Conservation (phyloP, 2,888 invertebrate species). For the Drosophila recens region DNA sequence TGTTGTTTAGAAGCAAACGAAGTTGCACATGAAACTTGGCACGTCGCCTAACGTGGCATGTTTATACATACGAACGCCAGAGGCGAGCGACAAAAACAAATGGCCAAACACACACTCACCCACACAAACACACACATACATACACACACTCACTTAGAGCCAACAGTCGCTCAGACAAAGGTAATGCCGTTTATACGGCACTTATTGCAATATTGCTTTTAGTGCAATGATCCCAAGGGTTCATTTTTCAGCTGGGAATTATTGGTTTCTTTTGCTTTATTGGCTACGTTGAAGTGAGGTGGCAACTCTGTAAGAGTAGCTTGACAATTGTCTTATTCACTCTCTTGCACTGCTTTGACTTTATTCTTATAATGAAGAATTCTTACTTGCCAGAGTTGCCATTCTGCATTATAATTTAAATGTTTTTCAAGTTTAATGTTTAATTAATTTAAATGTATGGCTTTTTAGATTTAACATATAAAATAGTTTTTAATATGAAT, state of each 20-base stretch:
- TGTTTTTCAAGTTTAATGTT: not conserved
- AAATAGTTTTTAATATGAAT: no score
- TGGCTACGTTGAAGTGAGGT: not conserved
- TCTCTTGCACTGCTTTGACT: not conserved
- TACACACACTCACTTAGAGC: conserved; percentile 1
- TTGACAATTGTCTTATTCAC: not conserved
- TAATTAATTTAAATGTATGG: no score
- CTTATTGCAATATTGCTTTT: conserved; percentile 26
- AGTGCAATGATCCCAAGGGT: not conserved
- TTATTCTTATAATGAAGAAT: not conserved
- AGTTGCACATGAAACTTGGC: conserved; percentile 75
- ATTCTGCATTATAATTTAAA: not conserved
- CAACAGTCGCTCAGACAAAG: conserved; percentile 5
- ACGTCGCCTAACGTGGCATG: conserved; percentile 78
- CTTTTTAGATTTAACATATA: no score
- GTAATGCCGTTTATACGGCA: conserved; percentile 44
- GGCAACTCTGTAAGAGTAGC: not conserved
- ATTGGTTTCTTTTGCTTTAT: conserved; percentile 1
- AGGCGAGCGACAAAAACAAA: conserved; percentile 70
- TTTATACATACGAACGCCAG: conserved; percentile 59
- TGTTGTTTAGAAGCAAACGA: conserved; percentile 53
- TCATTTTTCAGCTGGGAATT: not conserved
- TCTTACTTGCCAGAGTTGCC: not conserved
- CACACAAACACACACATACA: not conserved
- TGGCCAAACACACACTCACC: conserved; percentile 34